Conservation (phyloP, 2,888 invertebrate genomes). For the Drosophila parthenogenetica region DNA sequence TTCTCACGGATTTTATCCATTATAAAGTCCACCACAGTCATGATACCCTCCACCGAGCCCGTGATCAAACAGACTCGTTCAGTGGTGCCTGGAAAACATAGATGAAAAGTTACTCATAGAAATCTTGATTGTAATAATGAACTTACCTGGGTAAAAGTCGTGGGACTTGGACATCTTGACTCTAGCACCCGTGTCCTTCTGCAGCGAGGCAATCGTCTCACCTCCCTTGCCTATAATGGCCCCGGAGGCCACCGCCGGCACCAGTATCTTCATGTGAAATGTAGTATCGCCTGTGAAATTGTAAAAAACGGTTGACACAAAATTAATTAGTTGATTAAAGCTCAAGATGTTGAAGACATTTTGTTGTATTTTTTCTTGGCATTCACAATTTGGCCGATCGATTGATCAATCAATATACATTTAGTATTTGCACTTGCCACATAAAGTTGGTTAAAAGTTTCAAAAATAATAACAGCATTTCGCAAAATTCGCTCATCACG, state of each 20-base stretch:
- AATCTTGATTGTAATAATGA: background rate
- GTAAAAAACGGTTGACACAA: slow-evolving; percentile 40
- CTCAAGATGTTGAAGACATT: background rate
- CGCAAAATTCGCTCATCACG: slow-evolving; percentile 30
- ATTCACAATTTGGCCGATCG: slow-evolving; percentile 15
- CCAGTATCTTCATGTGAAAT: slow-evolving; percentile 98
- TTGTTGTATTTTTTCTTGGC: slow-evolving; percentile 12
- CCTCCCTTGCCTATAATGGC: slow-evolving; percentile 99
- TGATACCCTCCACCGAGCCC: slow-evolving; percentile 95
- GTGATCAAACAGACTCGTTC: slow-evolving; percentile 97
- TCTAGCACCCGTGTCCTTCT: slow-evolving; percentile 98
- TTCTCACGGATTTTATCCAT: slow-evolving; percentile 98
- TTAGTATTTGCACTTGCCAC: slow-evolving; percentile 42
- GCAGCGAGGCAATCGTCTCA: slow-evolving; percentile 98
- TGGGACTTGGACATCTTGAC: slow-evolving; percentile 99
- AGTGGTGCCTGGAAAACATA: slow-evolving; percentile 90
- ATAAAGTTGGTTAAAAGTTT: slow-evolving; percentile 68
- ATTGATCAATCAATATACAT: slow-evolving; percentile 23
- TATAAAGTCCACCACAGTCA: slow-evolving; percentile 96
- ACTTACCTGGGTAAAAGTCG: slow-evolving; percentile 98
- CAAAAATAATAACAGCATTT: slow-evolving; percentile 81
- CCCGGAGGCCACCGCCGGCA: slow-evolving; percentile 98
- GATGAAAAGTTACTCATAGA: background rate
- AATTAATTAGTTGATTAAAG: slow-evolving; percentile 44
- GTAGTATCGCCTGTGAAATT: slow-evolving; percentile 91